Evolutionary conservation across 2,888 invertebrate genomes (phyloP).

Genomic region (Lasioglossum figueresi): DNA sequence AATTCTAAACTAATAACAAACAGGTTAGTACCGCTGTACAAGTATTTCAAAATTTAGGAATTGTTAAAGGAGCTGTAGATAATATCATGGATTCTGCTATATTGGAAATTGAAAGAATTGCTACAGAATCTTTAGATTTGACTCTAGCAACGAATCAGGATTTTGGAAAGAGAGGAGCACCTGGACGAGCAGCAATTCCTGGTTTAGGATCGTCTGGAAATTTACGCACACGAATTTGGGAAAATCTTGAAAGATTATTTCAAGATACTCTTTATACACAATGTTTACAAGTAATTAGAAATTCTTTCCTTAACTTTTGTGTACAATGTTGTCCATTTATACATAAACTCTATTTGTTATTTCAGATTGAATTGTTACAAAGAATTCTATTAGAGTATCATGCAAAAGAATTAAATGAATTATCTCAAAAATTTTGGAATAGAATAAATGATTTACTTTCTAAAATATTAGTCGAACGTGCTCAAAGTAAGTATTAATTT

Average conservation of each 20-base stretch:
- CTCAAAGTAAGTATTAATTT: conserved; percentile 80
- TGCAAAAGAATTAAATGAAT: conserved; percentile 74
- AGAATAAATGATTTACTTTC: conserved; percentile 85
- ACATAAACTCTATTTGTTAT: conserved; percentile 23
- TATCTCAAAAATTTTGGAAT: conserved; percentile 86
- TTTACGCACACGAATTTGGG: conserved; percentile 91
- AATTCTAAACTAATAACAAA: conserved; percentile 50
- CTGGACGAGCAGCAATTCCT: conserved; percentile 87
- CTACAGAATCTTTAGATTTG: conserved; percentile 85
- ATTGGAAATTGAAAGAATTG: conserved; percentile 83
- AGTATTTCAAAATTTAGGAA: conserved; percentile 86
- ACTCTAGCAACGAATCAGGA: conserved; percentile 79
- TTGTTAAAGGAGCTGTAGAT: conserved; percentile 84
- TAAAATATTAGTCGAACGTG: conserved; percentile 83
- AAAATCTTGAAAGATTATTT: conserved; percentile 94
- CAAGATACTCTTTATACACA: conserved; percentile 90
- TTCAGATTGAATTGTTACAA: conserved; percentile 78
- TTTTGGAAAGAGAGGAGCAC: conserved; percentile 81
- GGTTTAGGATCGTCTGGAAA: conserved; percentile 86
- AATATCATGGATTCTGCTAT: conserved; percentile 83
- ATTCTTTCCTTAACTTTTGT: conserved; percentile 16
- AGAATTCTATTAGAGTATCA: conserved; percentile 78
- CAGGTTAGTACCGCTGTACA: conserved; percentile 87
- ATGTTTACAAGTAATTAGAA: conserved; percentile 87
- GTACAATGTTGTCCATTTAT: not conserved